phyloP scores from a whole-genome alignment of 2,113 vertebrate genomes.

The Psittacara wagleri region DNA sequence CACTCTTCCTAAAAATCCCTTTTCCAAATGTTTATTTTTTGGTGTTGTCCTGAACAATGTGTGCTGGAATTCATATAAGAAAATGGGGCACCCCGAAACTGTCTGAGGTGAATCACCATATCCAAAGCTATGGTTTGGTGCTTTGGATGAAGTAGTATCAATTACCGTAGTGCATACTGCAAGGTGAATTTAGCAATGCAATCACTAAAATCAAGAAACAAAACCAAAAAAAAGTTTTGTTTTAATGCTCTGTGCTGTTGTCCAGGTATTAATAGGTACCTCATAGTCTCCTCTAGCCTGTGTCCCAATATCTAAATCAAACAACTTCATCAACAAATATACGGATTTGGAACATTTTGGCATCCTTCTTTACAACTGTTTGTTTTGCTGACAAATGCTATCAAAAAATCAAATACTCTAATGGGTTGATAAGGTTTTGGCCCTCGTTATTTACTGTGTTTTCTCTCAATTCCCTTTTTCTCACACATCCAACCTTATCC shows the following conservation, averaged over 20 bases:
- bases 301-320: neutral
- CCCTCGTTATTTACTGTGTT: neutral
- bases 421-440: neutral
- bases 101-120: neutral
- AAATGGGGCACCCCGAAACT: neutral
- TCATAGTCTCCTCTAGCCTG: neutral
- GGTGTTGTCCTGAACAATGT: neutral
- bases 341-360: neutral
- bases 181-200: neutral
- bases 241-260: neutral
- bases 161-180: neutral
- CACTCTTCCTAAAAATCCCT: neutral
- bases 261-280: neutral
- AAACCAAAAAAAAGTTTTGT: neutral
- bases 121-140: neutral
- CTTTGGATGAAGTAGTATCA: neutral
- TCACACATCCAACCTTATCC: neutral
- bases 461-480: neutral
- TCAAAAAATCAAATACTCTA: fast-evolving
- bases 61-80: neutral
- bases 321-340: neutral
- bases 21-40: neutral
- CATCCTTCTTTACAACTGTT: neutral
- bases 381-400: neutral
- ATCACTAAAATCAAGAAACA: neutral